Evolutionary conservation across 1,140 invertebrate genomes (phyloP).

Genomic region (Anoplophora glabripennis): DNA sequence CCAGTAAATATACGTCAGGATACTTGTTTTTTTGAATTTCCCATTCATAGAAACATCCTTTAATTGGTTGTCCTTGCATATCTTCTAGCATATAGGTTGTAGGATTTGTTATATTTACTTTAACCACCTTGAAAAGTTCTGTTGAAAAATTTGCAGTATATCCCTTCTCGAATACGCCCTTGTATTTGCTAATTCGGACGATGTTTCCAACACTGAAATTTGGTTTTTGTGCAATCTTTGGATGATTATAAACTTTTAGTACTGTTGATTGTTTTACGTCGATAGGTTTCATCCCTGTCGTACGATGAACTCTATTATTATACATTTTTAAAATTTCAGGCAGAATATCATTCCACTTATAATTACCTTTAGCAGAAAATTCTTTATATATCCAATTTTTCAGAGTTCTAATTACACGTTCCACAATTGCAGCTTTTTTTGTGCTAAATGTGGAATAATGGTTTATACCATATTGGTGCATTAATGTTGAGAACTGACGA

Average conservation of each 20-base stretch:
- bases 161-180: constrained; percentile 47
- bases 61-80: constrained; percentile 35
- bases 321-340: constrained; percentile 37
- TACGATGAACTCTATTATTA: constrained; percentile 43
- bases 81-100: constrained; percentile 43
- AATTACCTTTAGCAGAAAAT: constrained; percentile 42
- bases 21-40: no score
- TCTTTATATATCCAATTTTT: constrained; percentile 46
- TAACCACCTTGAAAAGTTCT: constrained; percentile 46
- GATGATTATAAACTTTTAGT: constrained; percentile 21
- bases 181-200: constrained; percentile 47
- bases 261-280: constrained; percentile 31
- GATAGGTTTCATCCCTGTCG: constrained; percentile 39
- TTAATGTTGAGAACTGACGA: constrained; percentile 35
- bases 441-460: constrained; percentile 45
- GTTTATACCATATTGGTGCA: constrained; percentile 41
- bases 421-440: constrained; percentile 47
- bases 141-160: constrained; percentile 49
- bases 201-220: constrained; percentile 43
- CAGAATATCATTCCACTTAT: constrained; percentile 40
- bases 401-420: constrained; percentile 49
- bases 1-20: no score
- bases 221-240: constrained; percentile 18
- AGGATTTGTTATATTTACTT: constrained; percentile 41
- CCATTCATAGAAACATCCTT: constrained; percentile 37